phyloP scores from a whole-genome alignment of 2,888 invertebrate genomes.

The Molanna angustata region DNA sequence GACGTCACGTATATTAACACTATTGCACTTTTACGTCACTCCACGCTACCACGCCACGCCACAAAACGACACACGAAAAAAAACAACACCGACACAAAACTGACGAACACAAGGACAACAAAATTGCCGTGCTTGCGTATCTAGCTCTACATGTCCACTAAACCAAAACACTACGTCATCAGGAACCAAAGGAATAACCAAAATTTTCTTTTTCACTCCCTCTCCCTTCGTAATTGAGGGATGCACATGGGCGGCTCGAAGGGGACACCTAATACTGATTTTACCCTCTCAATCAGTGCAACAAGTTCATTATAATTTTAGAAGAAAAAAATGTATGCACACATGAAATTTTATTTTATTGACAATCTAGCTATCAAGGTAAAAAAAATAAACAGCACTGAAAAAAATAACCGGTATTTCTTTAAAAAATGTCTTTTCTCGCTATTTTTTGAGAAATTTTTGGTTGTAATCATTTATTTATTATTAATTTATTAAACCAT shows the following conservation, averaged over 20 bases:
- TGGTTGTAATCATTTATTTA: too few relatives aligned
- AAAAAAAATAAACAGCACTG: too few relatives aligned
- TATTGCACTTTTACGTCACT: constrained; percentile 14
- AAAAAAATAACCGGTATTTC: too few relatives aligned
- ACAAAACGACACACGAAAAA: constrained; percentile 25
- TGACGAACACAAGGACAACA: constrained; percentile 56
- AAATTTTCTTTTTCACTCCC: constrained; percentile 33
- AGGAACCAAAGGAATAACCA: constrained; percentile 27
- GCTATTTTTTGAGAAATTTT: too few relatives aligned
- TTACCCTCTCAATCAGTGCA: constrained; percentile 12
- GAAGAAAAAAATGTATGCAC: background rate
- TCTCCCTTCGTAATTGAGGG: constrained; percentile 26
- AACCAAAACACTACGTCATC: constrained; percentile 45
- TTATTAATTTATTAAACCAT: too few relatives aligned
- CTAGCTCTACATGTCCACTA: constrained; percentile 61
- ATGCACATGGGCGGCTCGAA: constrained; percentile 26
- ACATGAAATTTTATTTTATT: too few relatives aligned
- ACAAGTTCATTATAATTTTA: constrained; percentile 21
- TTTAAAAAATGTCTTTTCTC: too few relatives aligned
- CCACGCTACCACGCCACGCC: constrained; percentile 19
- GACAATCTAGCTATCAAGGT: too few relatives aligned
- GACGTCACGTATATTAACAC: constrained; percentile 9
- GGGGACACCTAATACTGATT: background rate
- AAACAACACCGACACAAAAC: constrained; percentile 56
- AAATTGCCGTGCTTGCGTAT: constrained; percentile 57